These are phyloP conservation scores for Nomada ferruginata DNA, from an alignment of 2,888 invertebrate species.

Conservation along the genomic window DNA sequence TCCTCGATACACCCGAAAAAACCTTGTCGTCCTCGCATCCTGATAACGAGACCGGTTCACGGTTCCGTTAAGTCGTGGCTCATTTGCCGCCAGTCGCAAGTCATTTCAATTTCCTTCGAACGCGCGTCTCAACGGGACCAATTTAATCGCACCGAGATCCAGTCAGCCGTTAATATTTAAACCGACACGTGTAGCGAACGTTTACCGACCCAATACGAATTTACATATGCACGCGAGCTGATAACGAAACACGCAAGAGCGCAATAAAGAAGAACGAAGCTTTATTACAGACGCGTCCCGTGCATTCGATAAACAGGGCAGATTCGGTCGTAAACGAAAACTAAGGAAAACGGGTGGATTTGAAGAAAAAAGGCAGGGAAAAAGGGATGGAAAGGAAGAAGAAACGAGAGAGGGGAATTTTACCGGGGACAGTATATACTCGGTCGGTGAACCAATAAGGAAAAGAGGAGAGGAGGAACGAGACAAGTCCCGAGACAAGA, in stretches of 20 bases:
- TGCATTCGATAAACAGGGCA: conserved; percentile 23
- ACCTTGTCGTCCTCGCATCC: background rate
- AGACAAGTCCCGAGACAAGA: conserved; percentile 28
- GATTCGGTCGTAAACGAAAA: conserved; percentile 24
- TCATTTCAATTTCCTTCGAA: conserved; percentile 13
- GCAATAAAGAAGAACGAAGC: background rate
- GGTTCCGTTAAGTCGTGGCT: conserved; percentile 17
- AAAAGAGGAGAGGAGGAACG: conserved; percentile 22
- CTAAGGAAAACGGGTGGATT: background rate
- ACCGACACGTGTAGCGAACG: background rate
- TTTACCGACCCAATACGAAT: background rate
- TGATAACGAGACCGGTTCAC: conserved; percentile 11
- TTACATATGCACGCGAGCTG: background rate
- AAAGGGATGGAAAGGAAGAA: background rate
- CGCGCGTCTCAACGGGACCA: conserved; percentile 8
- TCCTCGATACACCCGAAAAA: background rate
- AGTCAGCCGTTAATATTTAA: conserved; percentile 20
- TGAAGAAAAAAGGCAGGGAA: background rate
- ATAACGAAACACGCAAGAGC: background rate
- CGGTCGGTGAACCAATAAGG: conserved; percentile 41
- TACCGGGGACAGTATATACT: conserved; percentile 1
- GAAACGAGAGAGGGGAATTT: background rate
- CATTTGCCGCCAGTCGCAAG: background rate
- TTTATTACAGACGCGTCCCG: conserved; percentile 7
- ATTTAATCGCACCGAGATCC: conserved; percentile 17